Percentiles rank a stretch among this genome's conserved stretches.
These are phyloP conservation scores for Cyphomyrus discorhynchus DNA, from an alignment of 2,113 vertebrate species.

Conservation along the genomic window DNA sequence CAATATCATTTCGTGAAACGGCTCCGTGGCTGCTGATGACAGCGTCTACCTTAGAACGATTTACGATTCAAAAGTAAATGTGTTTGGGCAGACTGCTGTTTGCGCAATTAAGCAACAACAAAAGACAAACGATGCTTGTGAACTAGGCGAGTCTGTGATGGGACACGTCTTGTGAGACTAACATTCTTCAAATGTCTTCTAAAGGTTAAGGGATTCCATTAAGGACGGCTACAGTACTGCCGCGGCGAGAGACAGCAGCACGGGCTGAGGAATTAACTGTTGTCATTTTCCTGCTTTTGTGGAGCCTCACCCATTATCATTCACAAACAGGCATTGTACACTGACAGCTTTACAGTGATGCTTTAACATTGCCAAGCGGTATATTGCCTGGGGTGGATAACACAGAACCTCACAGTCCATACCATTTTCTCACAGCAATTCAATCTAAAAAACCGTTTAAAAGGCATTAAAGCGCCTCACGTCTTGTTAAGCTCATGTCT, in stretches of 20 bases:
- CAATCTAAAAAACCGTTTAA: neutral
- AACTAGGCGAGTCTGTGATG: conserved; percentile 26
- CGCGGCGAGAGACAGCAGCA: neutral
- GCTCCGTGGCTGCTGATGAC: neutral
- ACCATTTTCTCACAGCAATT: neutral
- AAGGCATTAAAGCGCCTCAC: neutral
- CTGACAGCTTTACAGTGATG: neutral
- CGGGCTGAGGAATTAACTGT: conserved; percentile 34
- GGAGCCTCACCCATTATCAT: neutral
- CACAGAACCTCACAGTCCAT: neutral
- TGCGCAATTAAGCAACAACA: conserved; percentile 14
- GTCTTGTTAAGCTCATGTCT: neutral
- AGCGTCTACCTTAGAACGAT: neutral
- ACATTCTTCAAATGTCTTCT: conserved; percentile 35
- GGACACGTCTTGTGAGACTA: conserved; percentile 27
- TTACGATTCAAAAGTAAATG: neutral
- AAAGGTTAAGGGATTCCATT: conserved; percentile 38
- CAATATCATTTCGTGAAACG: neutral
- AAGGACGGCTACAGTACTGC: conserved; percentile 31
- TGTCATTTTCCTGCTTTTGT: neutral
- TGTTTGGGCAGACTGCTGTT: neutral
- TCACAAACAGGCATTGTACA: neutral
- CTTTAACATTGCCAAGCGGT: neutral
- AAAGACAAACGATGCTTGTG: conserved; percentile 31
- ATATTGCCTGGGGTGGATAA: neutral